Evolutionary conservation across 2,797 vertebrate species (phyloP).

Genomic region (Columba guinea): DNA sequence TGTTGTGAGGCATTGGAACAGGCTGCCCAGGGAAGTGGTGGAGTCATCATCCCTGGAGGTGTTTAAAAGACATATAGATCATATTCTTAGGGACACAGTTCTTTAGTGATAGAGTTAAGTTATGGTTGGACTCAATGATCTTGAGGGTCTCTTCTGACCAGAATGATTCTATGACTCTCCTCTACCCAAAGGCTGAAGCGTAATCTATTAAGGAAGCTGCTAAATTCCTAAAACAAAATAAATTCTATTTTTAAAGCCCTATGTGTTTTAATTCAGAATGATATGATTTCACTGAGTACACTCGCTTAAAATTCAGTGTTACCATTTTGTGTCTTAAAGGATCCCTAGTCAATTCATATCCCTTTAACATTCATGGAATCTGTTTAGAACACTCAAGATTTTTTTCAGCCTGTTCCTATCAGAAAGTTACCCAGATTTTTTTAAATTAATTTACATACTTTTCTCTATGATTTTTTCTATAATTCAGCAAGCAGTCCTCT

Average conservation of each 20-base stretch:
- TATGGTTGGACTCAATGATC: no score
- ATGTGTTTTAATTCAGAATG: not conserved
- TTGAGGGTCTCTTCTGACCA: no score
- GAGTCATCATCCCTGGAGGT: no score
- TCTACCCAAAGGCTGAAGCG: not conserved
- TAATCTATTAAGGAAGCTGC: not conserved
- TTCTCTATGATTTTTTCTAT: not conserved
- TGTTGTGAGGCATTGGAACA: no score
- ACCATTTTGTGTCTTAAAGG: slow-evolving; percentile 16
- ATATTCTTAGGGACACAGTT: no score
- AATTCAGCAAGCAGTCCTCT: not conserved
- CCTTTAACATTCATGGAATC: slow-evolving; percentile 21
- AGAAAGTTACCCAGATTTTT: not conserved
- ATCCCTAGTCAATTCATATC: slow-evolving; percentile 15
- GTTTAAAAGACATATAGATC: no score
- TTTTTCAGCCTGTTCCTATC: slow-evolving; percentile 33
- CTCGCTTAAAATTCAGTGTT: not conserved
- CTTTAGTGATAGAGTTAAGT: no score
- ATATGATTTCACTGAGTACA: not conserved
- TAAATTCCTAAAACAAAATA: not conserved
- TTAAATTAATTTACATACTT: not conserved
- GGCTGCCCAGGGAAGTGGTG: no score
- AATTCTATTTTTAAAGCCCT: not conserved
- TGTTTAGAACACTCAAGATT: slow-evolving; percentile 1
- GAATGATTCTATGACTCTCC: no score